These are phyloP conservation scores for Aleadryas rufinucha DNA, from an alignment of 2,113 vertebrate species.

Conservation along the genomic window DNA sequence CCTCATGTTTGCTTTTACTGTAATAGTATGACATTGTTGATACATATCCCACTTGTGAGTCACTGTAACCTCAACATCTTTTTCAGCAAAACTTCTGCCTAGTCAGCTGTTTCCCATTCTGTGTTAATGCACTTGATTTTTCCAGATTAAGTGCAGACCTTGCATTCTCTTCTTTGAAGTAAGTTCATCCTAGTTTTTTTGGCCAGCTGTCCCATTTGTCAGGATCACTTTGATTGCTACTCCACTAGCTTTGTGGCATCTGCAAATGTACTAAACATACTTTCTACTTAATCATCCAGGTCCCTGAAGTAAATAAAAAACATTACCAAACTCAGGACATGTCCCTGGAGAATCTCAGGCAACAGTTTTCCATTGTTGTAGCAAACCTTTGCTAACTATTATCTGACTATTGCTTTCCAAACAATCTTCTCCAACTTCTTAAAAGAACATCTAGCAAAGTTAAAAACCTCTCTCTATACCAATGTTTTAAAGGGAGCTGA, in stretches of 20 bases:
- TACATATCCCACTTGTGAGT: conserved; percentile 25
- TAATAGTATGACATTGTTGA: background rate
- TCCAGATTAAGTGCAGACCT: conserved; percentile 31
- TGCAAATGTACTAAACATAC: background rate
- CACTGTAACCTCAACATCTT: conserved; percentile 26
- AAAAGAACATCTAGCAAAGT: background rate
- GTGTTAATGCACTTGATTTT: conserved; percentile 12
- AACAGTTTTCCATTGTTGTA: background rate
- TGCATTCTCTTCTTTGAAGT: conserved; percentile 31
- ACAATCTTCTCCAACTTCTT: background rate
- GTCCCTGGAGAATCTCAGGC: background rate
- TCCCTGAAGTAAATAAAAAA: background rate
- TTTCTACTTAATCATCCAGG: background rate
- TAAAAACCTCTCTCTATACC: background rate
- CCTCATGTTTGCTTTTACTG: background rate
- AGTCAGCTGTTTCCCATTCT: conserved; percentile 41
- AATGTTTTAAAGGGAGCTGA: background rate
- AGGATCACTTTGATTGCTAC: background rate
- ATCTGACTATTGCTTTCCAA: background rate
- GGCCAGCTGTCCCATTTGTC: background rate
- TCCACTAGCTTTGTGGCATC: background rate
- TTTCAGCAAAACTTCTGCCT: conserved; percentile 35
- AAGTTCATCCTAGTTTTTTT: background rate
- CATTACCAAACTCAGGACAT: background rate
- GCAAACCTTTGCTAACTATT: background rate